A percentile compares a stretch with the other conserved stretches of the same genome.
Conservation (phyloP, 2,888 invertebrate genomes). For the Hermaeophaga mercurialis region DNA sequence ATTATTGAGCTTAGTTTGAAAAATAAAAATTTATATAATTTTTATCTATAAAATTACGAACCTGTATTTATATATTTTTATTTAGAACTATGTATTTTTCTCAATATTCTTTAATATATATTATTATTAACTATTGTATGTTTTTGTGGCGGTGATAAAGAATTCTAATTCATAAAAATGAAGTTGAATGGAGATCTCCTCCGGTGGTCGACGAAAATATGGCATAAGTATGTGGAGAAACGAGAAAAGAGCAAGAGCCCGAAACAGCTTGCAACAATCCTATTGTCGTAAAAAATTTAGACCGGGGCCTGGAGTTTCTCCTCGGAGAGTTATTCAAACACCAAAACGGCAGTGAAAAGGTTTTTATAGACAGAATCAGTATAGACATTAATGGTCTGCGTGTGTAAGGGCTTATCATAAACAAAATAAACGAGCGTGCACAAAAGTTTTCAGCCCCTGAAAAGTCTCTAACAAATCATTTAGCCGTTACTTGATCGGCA, state of each 20-base stretch:
- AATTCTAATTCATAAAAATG: too few relatives aligned
- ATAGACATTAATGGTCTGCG: conserved; percentile 17
- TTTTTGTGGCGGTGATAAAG: too few relatives aligned
- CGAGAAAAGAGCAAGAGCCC: not conserved
- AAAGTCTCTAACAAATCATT: conserved; percentile 11
- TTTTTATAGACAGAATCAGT: conserved; percentile 20
- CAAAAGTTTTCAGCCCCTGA: conserved; percentile 10
- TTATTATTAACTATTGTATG: too few relatives aligned
- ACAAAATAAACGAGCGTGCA: conserved; percentile 13
- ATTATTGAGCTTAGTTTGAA: too few relatives aligned
- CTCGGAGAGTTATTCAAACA: conserved; percentile 14
- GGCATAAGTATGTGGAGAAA: not conserved
- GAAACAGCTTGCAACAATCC: conserved; percentile 17
- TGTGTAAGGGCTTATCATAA: conserved; percentile 20
- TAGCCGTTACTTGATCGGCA: not conserved
- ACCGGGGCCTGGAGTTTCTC: conserved; percentile 9
- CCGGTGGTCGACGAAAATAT: conserved; percentile 3
- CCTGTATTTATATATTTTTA: too few relatives aligned
- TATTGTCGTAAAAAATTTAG: conserved; percentile 16
- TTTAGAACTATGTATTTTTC: too few relatives aligned
- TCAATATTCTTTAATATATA: too few relatives aligned
- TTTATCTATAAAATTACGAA: too few relatives aligned
- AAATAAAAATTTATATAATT: too few relatives aligned
- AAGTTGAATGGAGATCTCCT: too few relatives aligned
- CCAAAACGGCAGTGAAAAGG: conserved; percentile 17